These are phyloP conservation scores for Dissostichus mawsoni DNA, from an alignment of 2,113 vertebrate species.

Conservation along the genomic window DNA sequence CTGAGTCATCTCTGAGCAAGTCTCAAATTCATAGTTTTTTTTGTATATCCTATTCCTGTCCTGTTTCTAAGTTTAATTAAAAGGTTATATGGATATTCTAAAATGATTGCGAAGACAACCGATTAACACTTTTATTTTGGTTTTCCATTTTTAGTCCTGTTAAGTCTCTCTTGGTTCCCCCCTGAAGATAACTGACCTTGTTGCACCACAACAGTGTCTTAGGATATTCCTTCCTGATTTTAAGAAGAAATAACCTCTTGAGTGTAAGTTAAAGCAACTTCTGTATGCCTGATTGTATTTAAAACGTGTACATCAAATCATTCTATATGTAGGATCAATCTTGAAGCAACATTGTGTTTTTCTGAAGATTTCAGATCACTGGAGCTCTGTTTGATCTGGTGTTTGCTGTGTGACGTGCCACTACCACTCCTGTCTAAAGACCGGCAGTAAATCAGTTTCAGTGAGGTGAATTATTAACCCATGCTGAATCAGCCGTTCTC, in stretches of 20 bases:
- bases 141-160: too few species aligned
- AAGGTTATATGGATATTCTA: neutral
- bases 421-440: conserved; percentile 41
- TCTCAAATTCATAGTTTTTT: neutral
- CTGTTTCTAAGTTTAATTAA: too few species aligned
- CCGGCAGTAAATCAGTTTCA: conserved; percentile 64
- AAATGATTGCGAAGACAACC: neutral
- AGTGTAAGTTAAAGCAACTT: neutral
- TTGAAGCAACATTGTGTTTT: neutral
- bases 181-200: conserved; percentile 40
- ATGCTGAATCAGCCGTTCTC: conserved; percentile 55
- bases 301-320: neutral
- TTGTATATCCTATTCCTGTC: too few species aligned
- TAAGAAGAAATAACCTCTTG: neutral
- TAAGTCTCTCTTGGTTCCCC: neutral
- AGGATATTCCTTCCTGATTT: conserved; percentile 41
- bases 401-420: conserved; percentile 13
- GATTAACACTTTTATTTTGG: neutral
- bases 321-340: neutral
- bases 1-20: neutral
- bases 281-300: neutral
- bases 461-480: conserved; percentile 65
- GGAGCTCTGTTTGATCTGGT: conserved; percentile 27
- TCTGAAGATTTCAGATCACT: neutral
- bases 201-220: conserved; percentile 40